Base-by-base conservation (phyloP, 2,888 invertebrate genomes). In the Ochropacha duplaris region DNA sequence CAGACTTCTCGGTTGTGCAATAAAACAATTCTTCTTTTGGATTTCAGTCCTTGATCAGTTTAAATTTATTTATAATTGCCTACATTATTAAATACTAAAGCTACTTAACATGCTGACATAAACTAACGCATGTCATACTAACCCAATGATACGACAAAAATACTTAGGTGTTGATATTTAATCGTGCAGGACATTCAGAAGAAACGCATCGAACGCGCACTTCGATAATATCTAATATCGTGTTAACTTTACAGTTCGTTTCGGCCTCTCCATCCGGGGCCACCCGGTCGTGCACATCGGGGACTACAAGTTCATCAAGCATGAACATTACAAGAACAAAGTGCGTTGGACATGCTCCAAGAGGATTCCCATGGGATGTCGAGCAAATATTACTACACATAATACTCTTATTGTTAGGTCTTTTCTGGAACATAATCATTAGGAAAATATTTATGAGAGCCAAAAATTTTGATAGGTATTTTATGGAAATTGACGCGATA, bases 321-420 rank as follows among this genome's bases (percentile, higher is more conserved):
- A 92, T 63, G 92, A 92, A 62, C 73, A 78, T 49, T 91, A 92
- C 69, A 84, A 68, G 65, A 86, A 84, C 60, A 89, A 86, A 56
- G 79, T 86, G 1, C 69, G 92, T n/a, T 92, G 92, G 92, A 91
- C 91, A 1, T 92, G 92, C 70, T 74, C 81, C 65, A 86, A 82
- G 57, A 74, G 88, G 12, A 83, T 88, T 50, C 85, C 81, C 51
- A 62, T 76, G 8, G 85, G 87, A 9, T 92, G 92, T 64, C 84
- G 76, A 55, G 90, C 92, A 0, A 91, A 81, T 55, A 76, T 92
- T 39, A 90, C 90, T 3, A 84, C 87, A 0, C 73, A 78, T 31
- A 70, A 86, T 49, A 67, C 77, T 16, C 58, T 69, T 14, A 84
- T 92, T 36, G 88, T 90, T 1, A 78, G 92, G 54, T 81, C 82